Percentiles rank a stretch among this genome's conserved stretches.
phyloP scores from a whole-genome alignment of 2,888 invertebrate genomes.

The Melikaiella ostensackeni region DNA sequence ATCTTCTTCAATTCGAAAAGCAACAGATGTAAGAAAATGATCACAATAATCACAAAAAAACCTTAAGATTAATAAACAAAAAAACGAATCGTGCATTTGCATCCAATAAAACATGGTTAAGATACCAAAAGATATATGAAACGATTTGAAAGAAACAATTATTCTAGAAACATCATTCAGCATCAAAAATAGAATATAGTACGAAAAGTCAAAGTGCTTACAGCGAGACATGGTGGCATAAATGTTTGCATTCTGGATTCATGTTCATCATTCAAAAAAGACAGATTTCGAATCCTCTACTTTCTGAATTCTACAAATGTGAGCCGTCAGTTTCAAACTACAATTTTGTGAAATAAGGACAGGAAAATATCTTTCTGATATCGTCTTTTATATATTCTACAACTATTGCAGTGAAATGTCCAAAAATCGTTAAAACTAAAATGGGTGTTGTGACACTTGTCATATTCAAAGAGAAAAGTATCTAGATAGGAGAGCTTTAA shows the following conservation, averaged over 20 bases:
- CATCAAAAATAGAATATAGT: not conserved
- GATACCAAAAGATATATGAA: not conserved
- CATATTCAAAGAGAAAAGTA: not conserved
- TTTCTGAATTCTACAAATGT: not conserved
- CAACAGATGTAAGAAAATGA: too few species aligned
- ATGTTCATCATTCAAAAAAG: not conserved
- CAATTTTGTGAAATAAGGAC: not conserved
- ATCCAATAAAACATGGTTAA: too few species aligned
- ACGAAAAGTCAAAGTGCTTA: conserved; percentile 1
- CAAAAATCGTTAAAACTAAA: conserved; percentile 25
- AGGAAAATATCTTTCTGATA: not conserved
- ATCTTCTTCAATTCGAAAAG: too few species aligned
- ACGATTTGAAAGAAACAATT: too few species aligned
- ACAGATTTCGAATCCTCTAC: not conserved
- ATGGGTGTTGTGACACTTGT: conserved; percentile 32
- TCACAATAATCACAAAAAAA: too few species aligned
- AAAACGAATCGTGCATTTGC: too few species aligned
- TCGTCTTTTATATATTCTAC: not conserved
- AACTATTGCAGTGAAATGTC: not conserved
- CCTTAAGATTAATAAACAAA: too few species aligned
- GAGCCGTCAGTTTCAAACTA: not conserved
- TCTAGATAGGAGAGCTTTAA: not conserved
- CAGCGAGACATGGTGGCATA: not conserved
- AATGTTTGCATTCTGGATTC: not conserved
- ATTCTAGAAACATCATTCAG: not conserved